Evolutionary conservation across 2,797 vertebrate genomes (phyloP).

Genomic region (Melanotaenia parkinsoni): DNA sequence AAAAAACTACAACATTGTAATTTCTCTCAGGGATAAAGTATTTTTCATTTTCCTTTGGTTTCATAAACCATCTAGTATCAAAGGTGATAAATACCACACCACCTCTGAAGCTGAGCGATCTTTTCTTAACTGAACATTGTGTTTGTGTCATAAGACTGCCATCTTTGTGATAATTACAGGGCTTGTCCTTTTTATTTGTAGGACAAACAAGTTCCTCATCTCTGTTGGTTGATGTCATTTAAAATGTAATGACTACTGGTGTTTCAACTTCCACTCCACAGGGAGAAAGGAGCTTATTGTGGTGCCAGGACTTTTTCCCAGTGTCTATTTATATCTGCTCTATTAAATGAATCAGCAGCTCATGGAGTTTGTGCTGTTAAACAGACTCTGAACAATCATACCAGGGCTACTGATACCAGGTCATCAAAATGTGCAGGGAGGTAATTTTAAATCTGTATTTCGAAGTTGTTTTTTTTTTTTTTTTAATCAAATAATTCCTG

Average conservation of each 20-base stretch:
- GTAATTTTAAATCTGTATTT: neutral
- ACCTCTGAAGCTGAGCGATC: neutral
- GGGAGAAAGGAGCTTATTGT: conserved; percentile 2
- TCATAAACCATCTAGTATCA: neutral
- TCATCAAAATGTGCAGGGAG: neutral
- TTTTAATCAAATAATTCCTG: neutral
- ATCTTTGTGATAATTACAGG: conserved; percentile 3
- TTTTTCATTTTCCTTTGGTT: no score
- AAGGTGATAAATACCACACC: neutral
- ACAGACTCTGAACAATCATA: conserved; percentile 7
- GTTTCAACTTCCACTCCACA: neutral
- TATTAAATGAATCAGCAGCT: conserved; percentile 46
- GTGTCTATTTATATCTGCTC: conserved; percentile 56
- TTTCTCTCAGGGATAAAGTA: no score
- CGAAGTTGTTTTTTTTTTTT: no score
- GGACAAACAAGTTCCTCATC: neutral
- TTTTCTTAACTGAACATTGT: neutral
- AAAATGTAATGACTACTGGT: neutral
- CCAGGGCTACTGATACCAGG: neutral
- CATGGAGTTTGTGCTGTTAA: conserved; percentile 23
- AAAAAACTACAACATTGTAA: no score
- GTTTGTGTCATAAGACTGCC: neutral
- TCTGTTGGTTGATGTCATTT: neutral
- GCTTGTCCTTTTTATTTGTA: neutral
- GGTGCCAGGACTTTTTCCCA: conserved; percentile 56